These are phyloP conservation scores for Cinclus mexicanus DNA, from an alignment of 2,113 vertebrate species.

Conservation along the genomic window DNA sequence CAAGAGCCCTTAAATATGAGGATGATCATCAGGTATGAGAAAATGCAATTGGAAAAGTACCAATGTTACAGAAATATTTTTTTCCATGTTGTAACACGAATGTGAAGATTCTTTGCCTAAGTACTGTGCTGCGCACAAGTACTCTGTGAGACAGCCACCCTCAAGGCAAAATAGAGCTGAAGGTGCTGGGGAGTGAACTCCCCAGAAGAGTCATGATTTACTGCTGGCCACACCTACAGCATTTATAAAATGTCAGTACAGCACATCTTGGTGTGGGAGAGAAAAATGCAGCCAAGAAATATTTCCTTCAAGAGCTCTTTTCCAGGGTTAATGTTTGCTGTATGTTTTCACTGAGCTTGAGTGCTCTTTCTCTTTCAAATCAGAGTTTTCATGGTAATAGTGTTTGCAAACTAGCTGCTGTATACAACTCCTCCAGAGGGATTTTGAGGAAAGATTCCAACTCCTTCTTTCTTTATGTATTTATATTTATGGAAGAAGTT, in stretches of 20 bases:
- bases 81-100: conserved; percentile 55
- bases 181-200: conserved; percentile 14
- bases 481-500: background rate
- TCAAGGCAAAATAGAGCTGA: background rate
- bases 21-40: conserved; percentile 19
- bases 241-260: conserved; percentile 39
- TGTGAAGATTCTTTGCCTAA: background rate
- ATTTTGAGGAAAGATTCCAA: conserved; percentile 36
- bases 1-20: background rate
- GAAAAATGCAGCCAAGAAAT: background rate
- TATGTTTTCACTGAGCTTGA: background rate
- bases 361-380: background rate
- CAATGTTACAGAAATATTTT: conserved; percentile 18
- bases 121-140: background rate
- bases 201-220: conserved; percentile 30
- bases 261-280: conserved; percentile 48
- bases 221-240: conserved; percentile 33
- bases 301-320: background rate
- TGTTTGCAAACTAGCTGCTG: conserved; percentile 14
- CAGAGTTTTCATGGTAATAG: background rate
- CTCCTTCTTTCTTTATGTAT: background rate
- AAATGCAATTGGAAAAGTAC: conserved; percentile 44
- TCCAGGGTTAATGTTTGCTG: background rate
- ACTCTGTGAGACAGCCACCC: background rate
- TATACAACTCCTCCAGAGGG: background rate